phyloP scores from a whole-genome alignment of 2,888 invertebrate genomes.

The Pogonocherus hispidulus region DNA sequence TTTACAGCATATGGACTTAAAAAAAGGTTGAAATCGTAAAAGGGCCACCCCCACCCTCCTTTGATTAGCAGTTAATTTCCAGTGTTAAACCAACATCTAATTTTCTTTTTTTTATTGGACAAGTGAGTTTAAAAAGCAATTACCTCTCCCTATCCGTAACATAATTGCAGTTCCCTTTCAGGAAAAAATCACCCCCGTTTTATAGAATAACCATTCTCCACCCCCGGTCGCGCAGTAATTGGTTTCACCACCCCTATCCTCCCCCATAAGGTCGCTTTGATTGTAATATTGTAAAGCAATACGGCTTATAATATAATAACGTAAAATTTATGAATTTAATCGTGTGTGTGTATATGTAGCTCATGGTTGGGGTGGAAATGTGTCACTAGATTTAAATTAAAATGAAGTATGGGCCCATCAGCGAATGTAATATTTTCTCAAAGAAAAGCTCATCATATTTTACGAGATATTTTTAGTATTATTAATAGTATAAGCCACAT shows the following conservation, averaged over 20 bases:
- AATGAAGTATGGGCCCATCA: not conserved
- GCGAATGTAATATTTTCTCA: not conserved
- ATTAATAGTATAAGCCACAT: no score
- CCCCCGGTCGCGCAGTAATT: conserved; percentile 30
- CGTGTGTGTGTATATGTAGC: conserved; percentile 12
- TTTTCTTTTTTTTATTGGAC: conserved; percentile 53
- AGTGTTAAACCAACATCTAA: conserved; percentile 45
- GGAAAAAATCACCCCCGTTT: conserved; percentile 57
- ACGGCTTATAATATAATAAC: conserved; percentile 62
- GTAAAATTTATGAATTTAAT: conserved; percentile 59
- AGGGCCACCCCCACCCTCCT: conserved; percentile 48
- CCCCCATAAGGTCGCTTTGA: conserved; percentile 30
- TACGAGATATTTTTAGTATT: no score
- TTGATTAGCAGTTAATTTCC: conserved; percentile 49
- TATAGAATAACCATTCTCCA: conserved; percentile 30
- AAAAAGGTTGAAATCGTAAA: conserved; percentile 1
- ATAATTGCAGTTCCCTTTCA: conserved; percentile 64
- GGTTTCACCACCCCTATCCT: conserved; percentile 30
- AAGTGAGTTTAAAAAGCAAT: conserved; percentile 67
- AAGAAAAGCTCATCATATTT: not conserved
- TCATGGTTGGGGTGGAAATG: not conserved
- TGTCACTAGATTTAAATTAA: conserved; percentile 5
- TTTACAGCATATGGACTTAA: no score
- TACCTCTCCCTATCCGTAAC: conserved; percentile 64
- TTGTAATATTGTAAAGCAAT: conserved; percentile 61